A percentile compares a stretch with the other conserved stretches of the same genome.
Conservation (phyloP, 1,140 invertebrate species). For the Andrena cerasifolii region DNA sequence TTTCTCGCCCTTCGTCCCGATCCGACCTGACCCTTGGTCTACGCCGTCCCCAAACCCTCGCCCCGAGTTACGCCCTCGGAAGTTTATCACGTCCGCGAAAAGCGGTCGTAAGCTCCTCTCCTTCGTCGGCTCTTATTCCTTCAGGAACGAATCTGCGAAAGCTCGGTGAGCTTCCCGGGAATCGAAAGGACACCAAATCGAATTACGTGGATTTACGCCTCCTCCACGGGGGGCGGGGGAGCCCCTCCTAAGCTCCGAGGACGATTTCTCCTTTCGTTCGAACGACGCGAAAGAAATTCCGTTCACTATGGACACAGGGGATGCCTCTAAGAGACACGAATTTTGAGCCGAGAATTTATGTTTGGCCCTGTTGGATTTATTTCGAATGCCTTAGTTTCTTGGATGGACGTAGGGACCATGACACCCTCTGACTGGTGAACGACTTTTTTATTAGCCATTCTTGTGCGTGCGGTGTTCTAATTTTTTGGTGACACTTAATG, state of each 20-base stretch:
- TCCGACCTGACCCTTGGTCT: slow-evolving; percentile 51
- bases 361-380: not conserved
- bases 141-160: slow-evolving; percentile 66
- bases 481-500: too few relatives aligned
- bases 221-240: not conserved
- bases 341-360: not conserved
- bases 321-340: not conserved
- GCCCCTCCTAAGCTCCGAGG: slow-evolving; percentile 4
- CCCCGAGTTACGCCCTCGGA: slow-evolving; percentile 37
- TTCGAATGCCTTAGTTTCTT: not conserved
- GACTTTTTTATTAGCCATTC: too few relatives aligned
- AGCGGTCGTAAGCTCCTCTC: slow-evolving; percentile 52
- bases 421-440: too few relatives aligned
- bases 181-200: slow-evolving; percentile 74
- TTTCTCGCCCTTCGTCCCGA: slow-evolving; percentile 51
- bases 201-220: slow-evolving; percentile 69
- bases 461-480: too few relatives aligned
- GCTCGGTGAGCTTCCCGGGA: slow-evolving; percentile 61
- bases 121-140: slow-evolving; percentile 55
- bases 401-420: too few relatives aligned
- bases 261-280: not conserved
- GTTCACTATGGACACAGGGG: not conserved
- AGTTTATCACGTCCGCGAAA: slow-evolving; percentile 70
- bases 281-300: slow-evolving; percentile 7
- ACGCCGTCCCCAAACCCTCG: slow-evolving; percentile 29